phyloP scores from a whole-genome alignment of 2,113 vertebrate genomes.

The Cottus gobio region DNA sequence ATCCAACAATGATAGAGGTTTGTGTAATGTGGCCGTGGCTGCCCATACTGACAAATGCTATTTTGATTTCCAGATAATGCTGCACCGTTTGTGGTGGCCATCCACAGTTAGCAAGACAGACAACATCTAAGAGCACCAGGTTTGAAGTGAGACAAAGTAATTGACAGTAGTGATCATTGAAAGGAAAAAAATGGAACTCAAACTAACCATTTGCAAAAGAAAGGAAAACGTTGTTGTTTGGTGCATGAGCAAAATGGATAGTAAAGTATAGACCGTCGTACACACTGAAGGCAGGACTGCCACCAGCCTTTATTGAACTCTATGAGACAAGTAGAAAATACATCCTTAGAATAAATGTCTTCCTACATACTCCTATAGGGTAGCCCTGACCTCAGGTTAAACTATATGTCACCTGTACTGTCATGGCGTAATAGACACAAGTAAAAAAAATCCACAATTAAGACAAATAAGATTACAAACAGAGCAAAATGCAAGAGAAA shows the following conservation, averaged over 20 bases:
- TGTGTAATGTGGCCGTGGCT: slow-evolving; percentile 27
- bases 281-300: background rate
- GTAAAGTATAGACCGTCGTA: background rate
- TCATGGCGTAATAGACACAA: background rate
- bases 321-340: background rate
- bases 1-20: slow-evolving; percentile 31
- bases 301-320: background rate
- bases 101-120: slow-evolving; percentile 24
- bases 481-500: background rate
- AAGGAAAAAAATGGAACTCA: background rate
- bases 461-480: background rate
- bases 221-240: background rate
- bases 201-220: background rate
- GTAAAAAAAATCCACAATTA: background rate
- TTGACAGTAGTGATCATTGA: background rate
- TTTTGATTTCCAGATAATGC: slow-evolving; percentile 29
- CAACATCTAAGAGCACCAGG: slow-evolving; percentile 1
- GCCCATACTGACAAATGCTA: slow-evolving; percentile 9
- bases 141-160: slow-evolving; percentile 7
- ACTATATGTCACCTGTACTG: background rate
- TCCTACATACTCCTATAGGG: background rate
- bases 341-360: background rate
- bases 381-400: background rate
- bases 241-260: background rate
- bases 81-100: background rate